phyloP scores from a whole-genome alignment of 2,888 invertebrate genomes.

The Tubiluchus corallicola region DNA sequence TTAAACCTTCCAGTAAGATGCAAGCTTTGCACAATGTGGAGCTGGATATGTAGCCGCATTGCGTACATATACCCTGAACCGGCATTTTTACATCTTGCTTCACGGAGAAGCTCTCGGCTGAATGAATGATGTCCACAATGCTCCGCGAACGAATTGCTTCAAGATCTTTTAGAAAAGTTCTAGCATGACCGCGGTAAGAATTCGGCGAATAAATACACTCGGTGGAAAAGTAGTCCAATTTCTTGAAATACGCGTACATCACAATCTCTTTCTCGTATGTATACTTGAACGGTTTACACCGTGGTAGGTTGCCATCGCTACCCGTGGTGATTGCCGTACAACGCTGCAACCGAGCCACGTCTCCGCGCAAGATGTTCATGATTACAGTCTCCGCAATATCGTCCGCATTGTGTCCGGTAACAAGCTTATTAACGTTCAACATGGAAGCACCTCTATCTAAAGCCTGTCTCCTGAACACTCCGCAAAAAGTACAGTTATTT shows the following conservation, averaged over 20 bases:
- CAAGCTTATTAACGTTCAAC: slow-evolving; percentile 73
- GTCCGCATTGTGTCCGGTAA: slow-evolving; percentile 51
- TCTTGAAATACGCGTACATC: slow-evolving; percentile 90
- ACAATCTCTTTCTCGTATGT: slow-evolving; percentile 98
- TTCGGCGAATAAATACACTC: slow-evolving; percentile 98
- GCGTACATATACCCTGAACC: slow-evolving; percentile 47
- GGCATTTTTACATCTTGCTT: slow-evolving; percentile 66
- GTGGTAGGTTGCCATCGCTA: slow-evolving; percentile 58
- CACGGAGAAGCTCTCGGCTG: slow-evolving; percentile 64
- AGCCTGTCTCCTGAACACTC: slow-evolving; percentile 73
- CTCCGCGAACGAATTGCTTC: slow-evolving; percentile 70
- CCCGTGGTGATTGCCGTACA: slow-evolving; percentile 80
- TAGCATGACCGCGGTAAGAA: slow-evolving; percentile 48
- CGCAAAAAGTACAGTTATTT: slow-evolving; percentile 62
- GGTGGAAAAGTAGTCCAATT: slow-evolving; percentile 89
- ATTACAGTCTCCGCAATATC: slow-evolving; percentile 96
- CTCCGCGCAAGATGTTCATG: slow-evolving; percentile 58
- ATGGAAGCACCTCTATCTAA: slow-evolving; percentile 79
- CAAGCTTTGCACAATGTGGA: slow-evolving; percentile 93
- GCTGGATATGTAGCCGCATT: slow-evolving; percentile 68
- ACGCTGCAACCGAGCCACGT: slow-evolving; percentile 73
- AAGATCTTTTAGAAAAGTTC: slow-evolving; percentile 76
- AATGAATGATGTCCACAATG: slow-evolving; percentile 58
- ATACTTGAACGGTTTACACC: slow-evolving; percentile 90
- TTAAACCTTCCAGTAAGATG: slow-evolving; percentile 78